Evolutionary conservation across 2,888 invertebrate species (phyloP).

Genomic region (Lapara coniferarum): DNA sequence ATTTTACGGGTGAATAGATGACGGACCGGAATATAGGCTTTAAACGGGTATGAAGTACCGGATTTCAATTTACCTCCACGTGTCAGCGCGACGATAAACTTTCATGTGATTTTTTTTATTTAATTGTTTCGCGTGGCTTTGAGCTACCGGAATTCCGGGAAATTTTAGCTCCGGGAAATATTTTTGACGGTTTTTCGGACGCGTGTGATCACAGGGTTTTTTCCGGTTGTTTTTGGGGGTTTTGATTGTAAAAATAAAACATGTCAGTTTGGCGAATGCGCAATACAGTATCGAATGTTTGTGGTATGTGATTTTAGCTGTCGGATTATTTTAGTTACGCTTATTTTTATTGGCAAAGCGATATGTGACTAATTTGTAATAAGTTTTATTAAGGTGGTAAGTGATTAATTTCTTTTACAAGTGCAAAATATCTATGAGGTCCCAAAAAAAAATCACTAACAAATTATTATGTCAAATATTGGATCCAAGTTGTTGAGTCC

Average conservation of each 20-base stretch:
- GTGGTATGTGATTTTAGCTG: neutral
- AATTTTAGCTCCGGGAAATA: neutral
- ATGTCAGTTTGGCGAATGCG: neutral
- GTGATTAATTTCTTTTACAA: no score
- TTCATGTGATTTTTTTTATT: constrained; percentile 45
- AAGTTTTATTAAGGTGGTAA: no score
- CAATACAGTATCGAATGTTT: neutral
- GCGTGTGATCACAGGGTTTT: neutral
- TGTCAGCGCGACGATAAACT: constrained; percentile 56
- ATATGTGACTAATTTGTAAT: no score
- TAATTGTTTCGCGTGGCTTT: constrained; percentile 23
- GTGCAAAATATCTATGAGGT: no score
- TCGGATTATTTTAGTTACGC: neutral
- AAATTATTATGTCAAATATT: no score
- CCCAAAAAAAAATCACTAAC: no score
- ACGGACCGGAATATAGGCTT: constrained; percentile 72
- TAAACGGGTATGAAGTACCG: constrained; percentile 69
- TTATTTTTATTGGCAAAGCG: no score
- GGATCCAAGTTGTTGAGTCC: no score
- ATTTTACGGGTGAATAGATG: constrained; percentile 64
- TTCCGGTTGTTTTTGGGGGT: neutral
- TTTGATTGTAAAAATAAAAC: constrained; percentile 4
- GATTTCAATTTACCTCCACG: constrained; percentile 64
- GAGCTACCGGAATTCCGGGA: neutral
- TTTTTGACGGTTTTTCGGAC: neutral